Evolutionary conservation across 1,140 invertebrate genomes (phyloP), one percentile per base, ranked within the genome.

Genomic region (Orchesella cincta): DNA sequence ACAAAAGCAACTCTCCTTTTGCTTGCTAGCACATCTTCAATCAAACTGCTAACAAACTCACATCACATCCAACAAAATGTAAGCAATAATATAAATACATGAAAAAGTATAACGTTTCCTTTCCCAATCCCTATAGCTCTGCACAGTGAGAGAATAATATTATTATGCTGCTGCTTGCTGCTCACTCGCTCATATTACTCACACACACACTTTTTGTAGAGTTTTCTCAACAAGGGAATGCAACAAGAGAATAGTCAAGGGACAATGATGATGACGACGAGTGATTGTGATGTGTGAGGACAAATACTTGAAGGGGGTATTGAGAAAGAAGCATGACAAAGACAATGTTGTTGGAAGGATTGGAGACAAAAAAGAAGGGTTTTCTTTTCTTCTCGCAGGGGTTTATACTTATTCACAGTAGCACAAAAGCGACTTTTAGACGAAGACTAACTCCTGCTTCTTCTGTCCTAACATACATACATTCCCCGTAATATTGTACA

Each of bases 31-130:
- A 18, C 52, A 57, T 46, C 52, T 57, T 57, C 23, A 46, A 8
- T 46, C 39, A 46, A 5, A 46, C 39, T 57, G 23, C 52, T 57
- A 70, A 46, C 39, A 46, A 46, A 46, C 39, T 46, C 39, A 46
- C 39, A 46, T 46, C 39, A 46, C 39, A 5, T 46, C 39, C 39
- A 46, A 5, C 39, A 46, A n/a, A n/a, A n/a, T n/a, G 72, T 39
- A 16, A 46, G 36, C 23, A 16, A 46, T 46, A 46, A 46, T 46
- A 46, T n/a, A n/a, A n/a, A n/a, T n/a, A n/a, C 39, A 46, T 46
- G 18, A 46, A 46, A 46, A 46, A 46, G 39, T 46, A 46, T 46
- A 57, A 23, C 23, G 52, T 57, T 57, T 57, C 52, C 52, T 57
- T 57, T 57, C 52, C 23, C 52, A 57, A 57, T 57, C 8, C 8